A percentile compares a stretch with the other conserved stretches of the same genome.
These are phyloP conservation scores for Spisula subtruncata DNA, from an alignment of 2,888 invertebrate genomes.

Conservation along the genomic window DNA sequence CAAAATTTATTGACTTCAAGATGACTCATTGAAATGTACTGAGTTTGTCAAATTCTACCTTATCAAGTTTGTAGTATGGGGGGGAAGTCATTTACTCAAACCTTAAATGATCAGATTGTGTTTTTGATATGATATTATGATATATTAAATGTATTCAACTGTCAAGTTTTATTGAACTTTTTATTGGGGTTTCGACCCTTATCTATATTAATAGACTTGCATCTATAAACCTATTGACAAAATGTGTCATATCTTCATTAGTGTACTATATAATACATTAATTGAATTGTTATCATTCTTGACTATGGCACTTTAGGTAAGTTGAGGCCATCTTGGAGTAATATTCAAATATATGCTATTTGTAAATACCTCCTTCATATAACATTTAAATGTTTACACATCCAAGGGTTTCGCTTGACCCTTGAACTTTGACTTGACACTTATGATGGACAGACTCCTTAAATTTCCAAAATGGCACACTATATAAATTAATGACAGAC, in stretches of 20 bases:
- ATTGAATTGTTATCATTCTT: background rate
- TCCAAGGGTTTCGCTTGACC: background rate
- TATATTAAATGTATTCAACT: constrained; percentile 17
- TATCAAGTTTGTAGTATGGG: background rate
- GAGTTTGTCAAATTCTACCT: background rate
- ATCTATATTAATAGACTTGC: constrained; percentile 11
- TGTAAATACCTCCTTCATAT: background rate
- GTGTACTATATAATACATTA: background rate
- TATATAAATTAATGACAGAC: too few species aligned
- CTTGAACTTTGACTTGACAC: background rate
- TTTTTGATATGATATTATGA: constrained; percentile 21
- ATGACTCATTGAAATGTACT: background rate
- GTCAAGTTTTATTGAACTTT: constrained; percentile 25
- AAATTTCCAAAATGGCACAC: too few species aligned
- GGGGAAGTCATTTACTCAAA: background rate
- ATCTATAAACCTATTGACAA: constrained; percentile 2
- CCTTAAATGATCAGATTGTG: constrained; percentile 7
- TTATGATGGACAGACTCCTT: too few species aligned
- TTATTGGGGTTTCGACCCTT: constrained; percentile 20
- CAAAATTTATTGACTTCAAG: background rate
- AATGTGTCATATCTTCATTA: constrained; percentile 26
- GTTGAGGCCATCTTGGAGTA: background rate
- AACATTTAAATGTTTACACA: background rate
- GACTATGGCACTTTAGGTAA: background rate
- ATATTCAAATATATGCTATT: too few species aligned